phyloP scores from a whole-genome alignment of 2,113 vertebrate genomes.

The Pyxicephalus adspersus region DNA sequence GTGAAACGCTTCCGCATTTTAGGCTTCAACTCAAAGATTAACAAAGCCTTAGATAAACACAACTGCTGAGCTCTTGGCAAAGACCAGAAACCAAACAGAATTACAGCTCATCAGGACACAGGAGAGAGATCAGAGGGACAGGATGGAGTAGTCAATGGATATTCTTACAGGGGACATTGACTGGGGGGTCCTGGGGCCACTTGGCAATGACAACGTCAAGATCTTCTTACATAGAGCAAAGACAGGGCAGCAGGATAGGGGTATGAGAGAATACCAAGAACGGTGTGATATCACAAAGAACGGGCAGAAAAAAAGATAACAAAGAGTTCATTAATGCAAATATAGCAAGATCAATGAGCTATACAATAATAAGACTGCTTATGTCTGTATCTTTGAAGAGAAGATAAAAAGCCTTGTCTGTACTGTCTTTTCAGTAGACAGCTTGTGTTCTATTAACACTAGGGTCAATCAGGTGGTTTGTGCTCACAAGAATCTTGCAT shows the following conservation, averaged over 20 bases:
- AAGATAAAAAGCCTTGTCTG: too few relatives aligned
- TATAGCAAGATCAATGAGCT: too few relatives aligned
- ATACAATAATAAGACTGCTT: too few relatives aligned
- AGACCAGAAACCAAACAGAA: conserved; percentile 53
- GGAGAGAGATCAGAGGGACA: conserved; percentile 49
- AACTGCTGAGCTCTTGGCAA: conserved; percentile 52
- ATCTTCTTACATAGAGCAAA: conserved; percentile 48
- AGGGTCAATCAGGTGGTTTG: too few relatives aligned
- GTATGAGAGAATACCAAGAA: not conserved
- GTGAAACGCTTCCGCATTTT: conserved; percentile 50
- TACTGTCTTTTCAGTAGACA: too few relatives aligned
- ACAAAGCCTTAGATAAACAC: conserved; percentile 55
- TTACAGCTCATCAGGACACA: conserved; percentile 54
- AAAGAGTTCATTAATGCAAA: not conserved
- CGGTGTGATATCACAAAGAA: conserved; percentile 9
- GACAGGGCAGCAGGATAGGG: conserved; percentile 26
- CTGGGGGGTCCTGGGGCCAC: conserved; percentile 23
- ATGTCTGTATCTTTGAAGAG: too few relatives aligned
- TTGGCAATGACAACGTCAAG: conserved; percentile 13
- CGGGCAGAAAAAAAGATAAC: not conserved
- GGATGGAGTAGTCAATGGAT: conserved; percentile 52
- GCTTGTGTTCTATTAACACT: too few relatives aligned
- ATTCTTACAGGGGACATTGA: conserved; percentile 46
- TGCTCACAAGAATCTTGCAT: too few relatives aligned
- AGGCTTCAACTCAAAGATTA: conserved; percentile 55